phyloP scores from a whole-genome alignment of 2,113 vertebrate genomes.

The Hemiscyllium ocellatum region DNA sequence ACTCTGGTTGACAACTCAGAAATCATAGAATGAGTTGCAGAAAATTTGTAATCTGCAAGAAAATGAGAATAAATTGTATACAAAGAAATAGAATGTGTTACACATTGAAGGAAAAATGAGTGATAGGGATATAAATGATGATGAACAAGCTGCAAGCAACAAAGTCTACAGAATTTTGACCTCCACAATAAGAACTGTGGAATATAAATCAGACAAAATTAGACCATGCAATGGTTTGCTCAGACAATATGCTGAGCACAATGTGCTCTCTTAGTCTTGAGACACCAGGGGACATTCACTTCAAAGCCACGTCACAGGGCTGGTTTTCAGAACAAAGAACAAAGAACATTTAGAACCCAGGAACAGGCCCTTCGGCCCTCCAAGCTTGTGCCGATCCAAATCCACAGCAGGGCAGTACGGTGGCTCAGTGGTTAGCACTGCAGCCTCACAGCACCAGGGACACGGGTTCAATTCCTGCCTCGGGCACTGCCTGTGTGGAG shows the following conservation, averaged over 20 bases:
- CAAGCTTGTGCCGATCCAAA: too few relatives aligned
- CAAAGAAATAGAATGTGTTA: neutral
- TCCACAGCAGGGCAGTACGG: too few relatives aligned
- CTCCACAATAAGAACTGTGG: too few relatives aligned
- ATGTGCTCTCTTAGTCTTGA: neutral
- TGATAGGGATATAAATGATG: neutral
- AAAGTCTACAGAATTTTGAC: neutral
- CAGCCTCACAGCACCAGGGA: too few relatives aligned
- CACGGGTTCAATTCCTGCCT: too few relatives aligned
- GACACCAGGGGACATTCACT: neutral
- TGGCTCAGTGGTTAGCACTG: too few relatives aligned
- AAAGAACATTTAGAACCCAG: too few relatives aligned
- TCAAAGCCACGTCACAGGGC: neutral
- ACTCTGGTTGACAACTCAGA: neutral
- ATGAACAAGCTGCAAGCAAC: neutral
- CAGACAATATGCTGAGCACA: neutral
- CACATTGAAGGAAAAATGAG: neutral
- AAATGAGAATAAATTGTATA: neutral
- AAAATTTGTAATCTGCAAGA: neutral
- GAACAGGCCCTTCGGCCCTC: too few relatives aligned
- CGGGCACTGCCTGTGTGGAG: too few relatives aligned
- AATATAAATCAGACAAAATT: neutral
- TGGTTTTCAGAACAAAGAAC: neutral
- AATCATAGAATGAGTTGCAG: neutral
- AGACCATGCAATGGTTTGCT: neutral